Percentiles rank a stretch among this genome's conserved stretches.
Evolutionary conservation across 2,797 vertebrate species (phyloP).

Genomic region (Threskiornis aethiopicus): DNA sequence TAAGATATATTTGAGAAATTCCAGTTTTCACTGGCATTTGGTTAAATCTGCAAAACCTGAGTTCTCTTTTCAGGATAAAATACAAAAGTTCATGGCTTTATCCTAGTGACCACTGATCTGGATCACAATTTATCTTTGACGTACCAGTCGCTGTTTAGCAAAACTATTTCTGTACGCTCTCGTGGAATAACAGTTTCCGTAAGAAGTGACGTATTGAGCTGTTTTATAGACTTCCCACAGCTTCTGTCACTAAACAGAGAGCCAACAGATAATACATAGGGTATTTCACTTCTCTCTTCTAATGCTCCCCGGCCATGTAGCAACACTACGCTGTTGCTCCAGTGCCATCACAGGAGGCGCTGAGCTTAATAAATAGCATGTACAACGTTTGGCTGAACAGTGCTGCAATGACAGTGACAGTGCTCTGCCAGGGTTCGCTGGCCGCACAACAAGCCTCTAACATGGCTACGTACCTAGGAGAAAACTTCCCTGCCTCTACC

Average conservation of each 20-base stretch:
- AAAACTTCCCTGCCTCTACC: neutral
- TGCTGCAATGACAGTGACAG: neutral
- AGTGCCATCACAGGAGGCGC: neutral
- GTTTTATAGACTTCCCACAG: conserved; percentile 21
- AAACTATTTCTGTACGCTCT: conserved; percentile 17
- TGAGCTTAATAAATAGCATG: neutral
- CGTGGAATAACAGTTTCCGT: conserved; percentile 7
- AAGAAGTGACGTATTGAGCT: conserved; percentile 31
- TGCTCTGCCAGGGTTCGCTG: neutral
- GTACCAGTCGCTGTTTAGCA: neutral
- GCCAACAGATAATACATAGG: conserved; percentile 1
- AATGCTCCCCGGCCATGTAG: neutral
- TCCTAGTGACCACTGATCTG: neutral
- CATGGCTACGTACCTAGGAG: neutral
- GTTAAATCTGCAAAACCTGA: neutral
- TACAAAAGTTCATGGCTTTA: neutral
- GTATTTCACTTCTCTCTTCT: neutral
- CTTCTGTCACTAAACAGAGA: conserved; percentile 29
- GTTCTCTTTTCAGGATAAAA: neutral
- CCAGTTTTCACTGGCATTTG: neutral
- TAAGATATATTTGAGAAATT: neutral
- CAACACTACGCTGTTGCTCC: neutral
- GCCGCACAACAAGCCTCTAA: neutral
- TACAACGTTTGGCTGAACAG: neutral
- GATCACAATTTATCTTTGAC: neutral